These are phyloP conservation scores for Galaxea fascicularis DNA, from an alignment of 92 coral and sea anemone genomes.

Conservation along the genomic window DNA sequence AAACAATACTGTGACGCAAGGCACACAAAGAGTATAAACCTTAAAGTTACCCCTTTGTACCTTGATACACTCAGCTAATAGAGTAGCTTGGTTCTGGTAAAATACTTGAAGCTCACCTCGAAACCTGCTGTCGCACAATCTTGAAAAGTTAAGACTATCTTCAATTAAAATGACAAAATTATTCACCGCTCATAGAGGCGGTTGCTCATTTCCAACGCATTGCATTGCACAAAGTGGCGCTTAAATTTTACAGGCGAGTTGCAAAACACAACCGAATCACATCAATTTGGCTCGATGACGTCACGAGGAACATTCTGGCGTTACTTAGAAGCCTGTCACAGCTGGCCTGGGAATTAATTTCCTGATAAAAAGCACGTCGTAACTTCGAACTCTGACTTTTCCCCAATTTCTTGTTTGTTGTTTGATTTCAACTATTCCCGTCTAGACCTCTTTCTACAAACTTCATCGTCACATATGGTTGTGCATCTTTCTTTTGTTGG, in stretches of 20 bases:
- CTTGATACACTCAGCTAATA: not conserved
- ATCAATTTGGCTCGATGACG: constrained; percentile 22
- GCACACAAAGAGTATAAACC: not conserved
- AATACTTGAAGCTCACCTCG: constrained; percentile 19
- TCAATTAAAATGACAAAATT: not conserved
- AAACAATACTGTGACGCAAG: too few species aligned
- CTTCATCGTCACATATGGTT: not conserved
- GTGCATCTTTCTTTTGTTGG: too few species aligned
- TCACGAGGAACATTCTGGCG: constrained; percentile 40
- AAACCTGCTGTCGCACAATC: constrained; percentile 20
- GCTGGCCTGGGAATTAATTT: not conserved
- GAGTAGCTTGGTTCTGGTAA: not conserved
- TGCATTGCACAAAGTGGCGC: not conserved
- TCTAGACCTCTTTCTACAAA: too few species aligned
- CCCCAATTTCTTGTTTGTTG: too few species aligned
- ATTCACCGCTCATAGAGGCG: not conserved
- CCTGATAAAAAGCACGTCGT: constrained; percentile 1
- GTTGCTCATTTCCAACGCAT: not conserved
- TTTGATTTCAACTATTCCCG: too few species aligned
- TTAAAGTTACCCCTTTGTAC: not conserved
- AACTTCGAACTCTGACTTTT: not conserved
- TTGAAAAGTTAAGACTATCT: not conserved
- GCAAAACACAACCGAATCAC: not conserved
- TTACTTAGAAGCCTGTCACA: constrained; percentile 16
- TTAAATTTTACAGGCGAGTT: not conserved